Base-by-base conservation (phyloP, 2,797 vertebrate species). In the Lepilemur ruficaudatus region DNA sequence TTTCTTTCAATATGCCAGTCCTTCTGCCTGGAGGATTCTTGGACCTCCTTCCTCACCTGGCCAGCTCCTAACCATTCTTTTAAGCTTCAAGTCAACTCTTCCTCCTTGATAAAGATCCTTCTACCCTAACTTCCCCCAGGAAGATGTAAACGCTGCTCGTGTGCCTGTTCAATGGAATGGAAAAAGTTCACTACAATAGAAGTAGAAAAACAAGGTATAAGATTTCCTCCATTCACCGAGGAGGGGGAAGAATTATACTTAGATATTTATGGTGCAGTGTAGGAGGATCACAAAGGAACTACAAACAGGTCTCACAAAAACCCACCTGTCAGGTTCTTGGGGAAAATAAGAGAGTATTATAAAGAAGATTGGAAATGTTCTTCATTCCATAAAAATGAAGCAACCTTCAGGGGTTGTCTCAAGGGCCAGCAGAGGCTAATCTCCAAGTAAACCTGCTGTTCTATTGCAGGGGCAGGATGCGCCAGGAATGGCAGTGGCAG, bases 121-220 rank as follows among this genome's bases (percentile, higher is more conserved):
- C 23, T 35, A 10, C 46, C 67, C n/a, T 32, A 73, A 50, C 7
- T 46, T 63, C 52, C 69, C 35, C 23, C 2, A 23, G 28, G 17
- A 43, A 94, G 18, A 52, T n/a, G 32, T 48, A 73, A n/a, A 52
- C 23, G 17, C 15, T 11, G 12, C 57, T 55, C 5, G 0, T 41
- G 23, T 88, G 28, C 78, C 81, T 95, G 28, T n/a, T 92, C 70
- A 93, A 95, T n/a, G n/a, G n/a, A n/a, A 12, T 30, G 52, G 46
- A 7, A n/a, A 93, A 84, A 46, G 46, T 23, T 93, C 20, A 83
- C 48, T 65, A 38, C 20, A 89, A n/a, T 6, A 43, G 5, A 92
- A 85, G 55, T n/a, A 84, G 67, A 93, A 89, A 81, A 89, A n/a
- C 22, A 63, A 86, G 50, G 48, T 30, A 83, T 23, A 17, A 63